Conservation (phyloP, 2,797 vertebrate species). For the Bovichtus variegatus region DNA sequence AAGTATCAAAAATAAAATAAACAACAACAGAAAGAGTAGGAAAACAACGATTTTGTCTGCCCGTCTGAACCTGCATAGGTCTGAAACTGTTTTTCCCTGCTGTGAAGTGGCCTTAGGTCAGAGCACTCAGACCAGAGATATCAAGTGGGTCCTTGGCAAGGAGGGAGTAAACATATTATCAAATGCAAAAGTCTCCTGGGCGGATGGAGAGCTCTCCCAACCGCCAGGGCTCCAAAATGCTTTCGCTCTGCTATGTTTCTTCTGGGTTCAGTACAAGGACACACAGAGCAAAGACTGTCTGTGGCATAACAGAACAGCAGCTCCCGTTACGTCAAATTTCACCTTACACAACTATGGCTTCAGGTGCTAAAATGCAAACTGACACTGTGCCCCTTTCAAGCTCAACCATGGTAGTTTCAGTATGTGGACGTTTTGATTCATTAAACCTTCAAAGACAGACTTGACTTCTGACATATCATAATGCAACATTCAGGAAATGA, state of each 20-base stretch:
- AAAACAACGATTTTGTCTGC: not conserved
- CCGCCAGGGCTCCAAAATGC: conserved; percentile 44
- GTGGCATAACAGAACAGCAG: conserved; percentile 28
- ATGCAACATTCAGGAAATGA: conserved; percentile 14
- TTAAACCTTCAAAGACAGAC: not conserved
- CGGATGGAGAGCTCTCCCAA: conserved; percentile 38
- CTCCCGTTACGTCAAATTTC: conserved; percentile 34
- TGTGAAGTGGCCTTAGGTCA: conserved; percentile 51
- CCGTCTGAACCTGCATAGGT: conserved; percentile 26
- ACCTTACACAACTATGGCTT: conserved; percentile 2
- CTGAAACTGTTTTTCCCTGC: conserved; percentile 21
- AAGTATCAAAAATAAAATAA: not conserved
- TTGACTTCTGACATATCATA: conserved; percentile 8
- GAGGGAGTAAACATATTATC: conserved; percentile 67
- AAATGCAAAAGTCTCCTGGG: conserved; percentile 57
- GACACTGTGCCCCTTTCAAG: conserved; percentile 18
- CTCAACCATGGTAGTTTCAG: not conserved
- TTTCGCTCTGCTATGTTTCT: conserved; percentile 21
- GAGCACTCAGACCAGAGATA: conserved; percentile 58
- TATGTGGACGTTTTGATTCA: not conserved
- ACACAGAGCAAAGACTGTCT: conserved; percentile 41
- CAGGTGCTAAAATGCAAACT: conserved; percentile 11
- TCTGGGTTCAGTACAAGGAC: conserved; percentile 58
- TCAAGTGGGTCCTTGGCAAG: conserved; percentile 69
- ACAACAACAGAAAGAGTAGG: not conserved